Base-by-base conservation (phyloP, 2,888 invertebrate genomes). In the Seira musarum region DNA sequence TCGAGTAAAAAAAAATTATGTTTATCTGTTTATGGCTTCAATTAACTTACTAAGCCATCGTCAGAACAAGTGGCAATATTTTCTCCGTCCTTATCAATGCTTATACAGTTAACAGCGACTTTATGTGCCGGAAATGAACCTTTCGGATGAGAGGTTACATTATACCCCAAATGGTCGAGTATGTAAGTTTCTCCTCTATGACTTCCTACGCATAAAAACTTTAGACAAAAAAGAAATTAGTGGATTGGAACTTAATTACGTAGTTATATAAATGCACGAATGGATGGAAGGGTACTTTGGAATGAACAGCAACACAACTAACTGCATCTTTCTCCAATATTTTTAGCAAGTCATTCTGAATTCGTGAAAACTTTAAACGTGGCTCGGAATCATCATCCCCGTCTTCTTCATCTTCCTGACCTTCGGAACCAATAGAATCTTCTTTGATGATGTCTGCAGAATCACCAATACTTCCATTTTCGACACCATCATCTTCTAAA, bases 41-140 rank as follows among this genome's bases (percentile, higher is more conserved):
- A 40, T 8, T 40, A 13, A 40, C 81, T 85, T 87, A 93, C 94
- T 88, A 93, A 94, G 72, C 96, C 96, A 89, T 96, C 96, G 88
- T 96, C 96, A 0, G 96, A 96, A 88, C 97, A 97, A 67, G 95
- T 95, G 0, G 96, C 97, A 25, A 99, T 93, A 88, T 94, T 95
- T 88, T 98, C 97, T n/a, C 98, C 99, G 87, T 94, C 95, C 24
- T 92, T 90, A 88, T 99, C 99, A 82, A 99, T 95, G 63, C 96
- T 96, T 85, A 99, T 96, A 88, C 95, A 95, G 90, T 98, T 98
- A 0, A 99, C 96, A 10, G 97, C 94, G 0, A 97, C 94, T 87
- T 93, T 93, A 70, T 92, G 86, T 19, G 86, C 85, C 21, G 84
- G 81, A 81, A 86, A 82, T 15, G 82, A 85, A 8, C 83, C 85